These are phyloP conservation scores for Pimephales promelas DNA, from an alignment of 2,113 vertebrate genomes.

Conservation along the genomic window DNA sequence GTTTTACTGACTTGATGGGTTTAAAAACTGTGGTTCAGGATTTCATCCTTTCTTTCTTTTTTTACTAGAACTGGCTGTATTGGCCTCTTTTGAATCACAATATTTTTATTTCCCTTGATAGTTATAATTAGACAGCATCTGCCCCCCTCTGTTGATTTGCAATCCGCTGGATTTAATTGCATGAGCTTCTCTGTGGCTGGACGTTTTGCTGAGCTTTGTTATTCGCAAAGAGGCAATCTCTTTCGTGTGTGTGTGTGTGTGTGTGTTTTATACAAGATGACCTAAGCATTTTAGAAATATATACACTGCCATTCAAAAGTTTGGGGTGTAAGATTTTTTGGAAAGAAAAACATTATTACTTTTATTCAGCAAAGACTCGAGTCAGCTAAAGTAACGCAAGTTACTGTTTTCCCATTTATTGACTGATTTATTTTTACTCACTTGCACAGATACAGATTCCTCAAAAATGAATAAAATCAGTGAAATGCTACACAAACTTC, in stretches of 20 bases:
- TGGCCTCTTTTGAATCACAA: constrained; percentile 21
- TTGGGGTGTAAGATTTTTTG: too few species aligned
- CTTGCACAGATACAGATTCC: too few species aligned
- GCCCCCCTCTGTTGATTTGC: background rate
- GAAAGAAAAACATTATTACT: too few species aligned
- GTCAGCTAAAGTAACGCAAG: too few species aligned
- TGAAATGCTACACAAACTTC: too few species aligned
- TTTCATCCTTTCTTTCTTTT: background rate
- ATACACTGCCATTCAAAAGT: too few species aligned
- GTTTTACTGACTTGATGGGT: background rate
- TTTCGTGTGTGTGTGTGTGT: constrained; percentile 35
- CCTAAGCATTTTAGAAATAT: background rate
- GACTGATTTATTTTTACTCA: too few species aligned
- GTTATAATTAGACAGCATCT: constrained; percentile 1
- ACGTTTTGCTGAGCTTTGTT: constrained; percentile 45
- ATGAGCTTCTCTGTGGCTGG: constrained; percentile 31
- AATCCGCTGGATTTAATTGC: constrained; percentile 36
- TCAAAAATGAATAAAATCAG: too few species aligned
- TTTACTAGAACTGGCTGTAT: background rate
- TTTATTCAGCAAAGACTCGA: too few species aligned
- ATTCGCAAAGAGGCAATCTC: background rate
- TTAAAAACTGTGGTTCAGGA: background rate
- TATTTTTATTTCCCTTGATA: constrained; percentile 27
- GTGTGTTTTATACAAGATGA: constrained; percentile 22
- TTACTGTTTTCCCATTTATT: too few species aligned